These are phyloP conservation scores for Euura lappo DNA, from an alignment of 1,140 invertebrate genomes.

Conservation along the genomic window DNA sequence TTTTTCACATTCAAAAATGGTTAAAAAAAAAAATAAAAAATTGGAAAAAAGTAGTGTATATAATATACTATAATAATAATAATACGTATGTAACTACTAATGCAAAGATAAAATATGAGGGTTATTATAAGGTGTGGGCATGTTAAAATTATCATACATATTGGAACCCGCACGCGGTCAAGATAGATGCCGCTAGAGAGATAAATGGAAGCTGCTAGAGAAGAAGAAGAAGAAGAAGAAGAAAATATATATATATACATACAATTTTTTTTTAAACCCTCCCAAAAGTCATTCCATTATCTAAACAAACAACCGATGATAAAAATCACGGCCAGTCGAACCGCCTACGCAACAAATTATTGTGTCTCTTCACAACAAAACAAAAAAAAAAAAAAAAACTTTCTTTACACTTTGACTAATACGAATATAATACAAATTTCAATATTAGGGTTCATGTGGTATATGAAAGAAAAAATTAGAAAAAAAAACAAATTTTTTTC, in stretches of 20 bases:
- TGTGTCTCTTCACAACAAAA: not conserved
- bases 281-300: not conserved
- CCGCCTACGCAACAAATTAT: not conserved
- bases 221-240: too few relatives aligned
- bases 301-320: not conserved
- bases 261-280: not conserved
- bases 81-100: too few relatives aligned
- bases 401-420: too few relatives aligned
- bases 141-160: constrained; percentile 4
- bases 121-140: constrained; percentile 2
- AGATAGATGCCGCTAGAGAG: not conserved
- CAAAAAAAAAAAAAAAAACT: too few relatives aligned
- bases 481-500: too few relatives aligned
- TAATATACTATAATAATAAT: too few relatives aligned
- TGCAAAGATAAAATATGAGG: not conserved
- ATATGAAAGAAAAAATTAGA: not conserved
- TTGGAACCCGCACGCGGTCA: not conserved
- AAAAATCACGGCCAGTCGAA: not conserved
- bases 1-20: not conserved
- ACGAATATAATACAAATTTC: not conserved
- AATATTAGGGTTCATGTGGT: not conserved
- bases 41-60: too few relatives aligned
- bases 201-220: not conserved
- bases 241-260: too few relatives aligned
- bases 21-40: too few relatives aligned